Base-by-base conservation (phyloP, 2,113 vertebrate genomes). In the Numenius arquata region DNA sequence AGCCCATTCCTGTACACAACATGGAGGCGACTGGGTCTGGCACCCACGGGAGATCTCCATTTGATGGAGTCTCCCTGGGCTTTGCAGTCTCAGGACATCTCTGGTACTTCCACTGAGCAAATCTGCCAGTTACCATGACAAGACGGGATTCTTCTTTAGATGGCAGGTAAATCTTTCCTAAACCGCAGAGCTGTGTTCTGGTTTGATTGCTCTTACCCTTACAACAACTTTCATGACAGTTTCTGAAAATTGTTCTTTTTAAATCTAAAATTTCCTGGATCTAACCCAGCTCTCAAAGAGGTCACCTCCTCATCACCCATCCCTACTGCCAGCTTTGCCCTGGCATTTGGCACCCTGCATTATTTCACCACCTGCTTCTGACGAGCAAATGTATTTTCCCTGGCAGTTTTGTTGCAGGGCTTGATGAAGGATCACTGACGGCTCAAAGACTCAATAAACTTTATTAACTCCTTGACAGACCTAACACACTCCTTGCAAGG, bases 361-460 rank as follows among this genome's bases (percentile, higher is more conserved):
- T 1, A 47, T 67, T 74, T 52, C 43, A 63, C 36, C 76, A 48
- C 52, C 34, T 61, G 52, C 47, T 48, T 65, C 82, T 43, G 58
- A 74, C 6, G 17, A 90, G 53, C 68, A 87, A 40, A 79, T 30
- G 22, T 25, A 12, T 94, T 92, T 81, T 93, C 68, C 73, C 73
- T 86, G 68, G 56, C 79, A 72, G 52, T 58, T 83, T 25, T 71
- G 52, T 40, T 81, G 61, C 30, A 65, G 78, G 48, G 21, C 67
- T 58, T 84, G 85, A 83, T 84, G 92, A 88, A 83, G 92, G 82
- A 90, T 88, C 72, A 26, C 82, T 59, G 71, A 86, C 4, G 5
- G 61, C 92, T 94, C 38, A 21, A 38, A 88, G 88, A 78, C 83
- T 96, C 92, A 56, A 87, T 93, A 91, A 95, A 95, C 70, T 94